Base-by-base conservation (phyloP, 2,797 vertebrate genomes). In the Sebastes matsubarae region DNA sequence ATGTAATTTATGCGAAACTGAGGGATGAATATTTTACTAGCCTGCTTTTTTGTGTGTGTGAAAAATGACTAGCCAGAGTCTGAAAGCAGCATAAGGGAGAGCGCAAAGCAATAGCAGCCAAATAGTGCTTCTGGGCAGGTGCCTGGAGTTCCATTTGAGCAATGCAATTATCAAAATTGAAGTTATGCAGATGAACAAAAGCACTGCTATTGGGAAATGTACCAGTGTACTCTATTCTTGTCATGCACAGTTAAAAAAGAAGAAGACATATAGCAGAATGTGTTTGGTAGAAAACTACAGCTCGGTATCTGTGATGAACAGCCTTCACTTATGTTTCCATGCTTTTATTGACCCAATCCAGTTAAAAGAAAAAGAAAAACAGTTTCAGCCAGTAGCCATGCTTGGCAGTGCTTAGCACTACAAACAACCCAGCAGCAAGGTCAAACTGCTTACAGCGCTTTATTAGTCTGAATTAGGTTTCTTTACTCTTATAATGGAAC, bases 141-240 rank as follows among this genome's bases (percentile, higher is more conserved):
- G 90, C 90, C 92, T 89, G 79, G 66, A 88, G 90, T 86, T 93
- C 90, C 91, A 89, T 91, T 94, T 94, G 84, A 93, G 91, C 89
- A 94, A 91, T 92, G 93, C 90, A 95, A 92, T 94, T 95, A 94
- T 94, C 88, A 93, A 95, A 93, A 95, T 93, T 95, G 88, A 94
- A 96, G 94, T 95, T 94, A 94, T 95, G 92, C 93, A 94, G 92
- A 96, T 95, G 94, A 95, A 95, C 94, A 95, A 96, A 91, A 91
- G 86, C 90, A 93, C 91, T 93, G 90, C 91, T 94, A 91, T 87
- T 85, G 85, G 84, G 86, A 90, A 91, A 87, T 84, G 79, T 90
- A 79, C 82, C 81, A 74, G 72, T 88, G 84, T 89, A 79, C 63
- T 86, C 63, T 82, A 67, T 84, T 74, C 74, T 68, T 82, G 69